These are phyloP conservation scores for Xestobium rufovillosum DNA, from an alignment of 2,888 invertebrate species.

Conservation along the genomic window DNA sequence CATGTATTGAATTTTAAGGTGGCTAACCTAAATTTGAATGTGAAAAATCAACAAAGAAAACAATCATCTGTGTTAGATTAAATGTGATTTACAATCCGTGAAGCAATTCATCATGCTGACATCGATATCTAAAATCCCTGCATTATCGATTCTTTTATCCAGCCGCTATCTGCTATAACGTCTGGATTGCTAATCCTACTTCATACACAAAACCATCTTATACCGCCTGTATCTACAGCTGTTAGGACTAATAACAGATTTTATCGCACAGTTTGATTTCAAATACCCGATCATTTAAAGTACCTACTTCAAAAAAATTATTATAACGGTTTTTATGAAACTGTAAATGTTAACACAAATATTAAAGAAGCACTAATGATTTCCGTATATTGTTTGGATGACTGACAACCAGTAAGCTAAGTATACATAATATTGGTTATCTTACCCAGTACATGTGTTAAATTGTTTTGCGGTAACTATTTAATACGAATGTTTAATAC, in stretches of 20 bases:
- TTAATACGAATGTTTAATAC: too few species aligned
- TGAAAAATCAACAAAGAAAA: constrained; percentile 33
- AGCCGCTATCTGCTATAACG: constrained; percentile 39
- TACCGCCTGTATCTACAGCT: constrained; percentile 3
- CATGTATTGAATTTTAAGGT: too few species aligned
- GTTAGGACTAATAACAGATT: constrained; percentile 2
- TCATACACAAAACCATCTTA: constrained; percentile 25
- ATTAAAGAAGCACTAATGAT: too few species aligned
- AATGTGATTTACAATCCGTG: constrained; percentile 46
- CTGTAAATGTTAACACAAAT: too few species aligned
- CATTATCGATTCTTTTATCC: constrained; percentile 41
- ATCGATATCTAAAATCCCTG: constrained; percentile 45
- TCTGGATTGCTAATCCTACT: constrained; percentile 38
- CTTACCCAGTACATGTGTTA: too few species aligned
- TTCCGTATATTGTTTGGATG: too few species aligned
- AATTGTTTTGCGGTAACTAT: too few species aligned
- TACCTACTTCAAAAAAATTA: constrained; percentile 2
- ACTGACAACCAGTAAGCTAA: too few species aligned
- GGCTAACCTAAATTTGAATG: background rate
- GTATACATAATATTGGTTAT: too few species aligned
- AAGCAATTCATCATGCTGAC: constrained; percentile 43
- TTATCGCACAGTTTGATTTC: background rate
- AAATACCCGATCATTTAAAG: constrained; percentile 2
- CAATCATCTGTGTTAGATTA: constrained; percentile 41
- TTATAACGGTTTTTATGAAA: too few species aligned